phyloP scores from a whole-genome alignment of 2,113 vertebrate genomes.

The Albula glossodonta region DNA sequence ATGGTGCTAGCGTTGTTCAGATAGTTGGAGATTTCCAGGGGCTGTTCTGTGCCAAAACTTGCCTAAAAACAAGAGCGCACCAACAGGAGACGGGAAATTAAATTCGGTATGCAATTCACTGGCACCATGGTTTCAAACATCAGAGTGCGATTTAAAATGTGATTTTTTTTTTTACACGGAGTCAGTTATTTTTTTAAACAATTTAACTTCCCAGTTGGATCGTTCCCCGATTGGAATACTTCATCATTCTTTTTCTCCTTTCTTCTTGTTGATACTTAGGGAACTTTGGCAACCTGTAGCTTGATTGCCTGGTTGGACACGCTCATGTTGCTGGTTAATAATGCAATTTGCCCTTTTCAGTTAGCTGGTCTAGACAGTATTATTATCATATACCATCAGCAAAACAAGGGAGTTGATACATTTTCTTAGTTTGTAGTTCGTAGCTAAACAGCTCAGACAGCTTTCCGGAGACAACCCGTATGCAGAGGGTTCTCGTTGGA shows the following conservation, averaged over 20 bases:
- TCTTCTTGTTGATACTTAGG: neutral
- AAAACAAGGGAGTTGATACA: neutral
- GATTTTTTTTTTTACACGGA: neutral
- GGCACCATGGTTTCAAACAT: conserved; percentile 4
- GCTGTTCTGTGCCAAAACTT: neutral
- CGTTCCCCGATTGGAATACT: neutral
- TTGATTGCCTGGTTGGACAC: neutral
- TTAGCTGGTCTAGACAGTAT: neutral
- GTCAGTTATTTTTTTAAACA: neutral
- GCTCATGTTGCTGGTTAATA: neutral
- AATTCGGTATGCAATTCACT: neutral
- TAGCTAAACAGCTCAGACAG: neutral
- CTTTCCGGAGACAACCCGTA: neutral
- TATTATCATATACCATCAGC: neutral
- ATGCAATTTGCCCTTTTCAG: neutral
- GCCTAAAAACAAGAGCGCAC: conserved; percentile 5
- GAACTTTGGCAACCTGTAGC: conserved; percentile 25
- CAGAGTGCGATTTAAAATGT: conserved; percentile 2
- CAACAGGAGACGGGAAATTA: neutral
- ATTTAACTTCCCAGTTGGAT: neutral
- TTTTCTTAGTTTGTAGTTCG: neutral
- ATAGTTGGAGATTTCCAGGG: conserved; percentile 12
- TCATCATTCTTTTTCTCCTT: neutral
- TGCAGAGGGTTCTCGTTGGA: neutral
- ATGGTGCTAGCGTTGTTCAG: neutral